Base-by-base conservation (phyloP, 2,797 vertebrate genomes). In the Urocyon cinereoargenteus region DNA sequence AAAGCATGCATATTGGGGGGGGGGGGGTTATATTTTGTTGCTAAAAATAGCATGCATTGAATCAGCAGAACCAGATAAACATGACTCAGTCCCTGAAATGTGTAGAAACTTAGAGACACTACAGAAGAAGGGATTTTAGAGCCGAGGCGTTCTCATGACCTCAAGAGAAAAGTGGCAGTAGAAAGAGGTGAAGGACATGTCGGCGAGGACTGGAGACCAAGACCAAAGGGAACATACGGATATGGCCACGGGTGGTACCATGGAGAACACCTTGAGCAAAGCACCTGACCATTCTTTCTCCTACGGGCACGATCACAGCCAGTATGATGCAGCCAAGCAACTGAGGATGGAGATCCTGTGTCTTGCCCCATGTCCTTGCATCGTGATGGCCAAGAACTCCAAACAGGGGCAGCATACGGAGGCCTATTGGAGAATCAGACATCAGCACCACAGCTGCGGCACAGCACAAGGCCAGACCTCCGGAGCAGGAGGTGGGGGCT, bases 221-320 rank as follows among this genome's bases (percentile, higher is more conserved):
- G 51, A 26, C 34, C 18, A 26, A 59, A 22, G 3, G 55, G 18
- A 36, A 7, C 1, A 10, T 21, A 18, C 0, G 7, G 11, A 7
- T 26, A 18, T 0, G 7, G 11, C 11, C 26, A 13, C 5, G 2
- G 21, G 26, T 4, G 3, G 40, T 45, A 45, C 55, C 26, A 11
- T 26, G 40, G 59, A 66, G 55, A 82, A 59, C 4, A 40, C 12
- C 8, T 11, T 3, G 0, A 64, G n/a, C 40, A 36, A 1, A 26
- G 53, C 0, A 2, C 24, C 16, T 4, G 45, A 59, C 34, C 22
- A 21, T 9, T 28, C 36, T 51, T 31, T 21, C 57, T 68, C 49
- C 8, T 4, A 3, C 13, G 18, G 21, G 2, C 21, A 15, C 34
- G 1, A 40, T 7, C 89, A 34, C 14, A 68, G 57, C 18, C 75